A percentile compares a stretch with the other conserved stretches of the same genome.
Evolutionary conservation across 2,113 vertebrate species (phyloP).

Genomic region (Prochilodus magdalenae): DNA sequence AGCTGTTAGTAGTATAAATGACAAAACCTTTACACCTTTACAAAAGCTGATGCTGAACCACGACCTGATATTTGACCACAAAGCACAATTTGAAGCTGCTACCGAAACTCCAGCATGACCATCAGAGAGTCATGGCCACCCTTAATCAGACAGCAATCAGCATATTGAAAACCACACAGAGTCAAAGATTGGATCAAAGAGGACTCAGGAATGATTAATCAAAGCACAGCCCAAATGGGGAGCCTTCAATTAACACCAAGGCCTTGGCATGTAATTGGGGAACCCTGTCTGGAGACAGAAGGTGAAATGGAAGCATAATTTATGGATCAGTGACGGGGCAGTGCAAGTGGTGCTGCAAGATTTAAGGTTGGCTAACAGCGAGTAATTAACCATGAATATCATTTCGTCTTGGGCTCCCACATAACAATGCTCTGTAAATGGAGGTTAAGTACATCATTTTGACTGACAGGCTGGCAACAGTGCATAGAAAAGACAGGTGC

Average conservation of each 20-base stretch:
- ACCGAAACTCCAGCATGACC: background rate
- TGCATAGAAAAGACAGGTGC: background rate
- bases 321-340: slow-evolving; percentile 9
- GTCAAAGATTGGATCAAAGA: slow-evolving; percentile 22
- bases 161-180: slow-evolving; percentile 1
- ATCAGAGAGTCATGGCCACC: background rate
- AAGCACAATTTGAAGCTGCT: background rate
- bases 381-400: slow-evolving; percentile 28
- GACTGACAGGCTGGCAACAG: slow-evolving; percentile 19
- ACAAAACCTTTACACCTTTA: background rate
- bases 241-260: slow-evolving; percentile 47
- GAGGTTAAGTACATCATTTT: slow-evolving; percentile 1
- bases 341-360: background rate
- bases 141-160: slow-evolving; percentile 5
- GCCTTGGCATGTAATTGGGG: slow-evolving; percentile 36
- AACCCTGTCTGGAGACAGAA: slow-evolving; percentile 7
- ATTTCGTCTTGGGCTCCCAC: slow-evolving; percentile 1
- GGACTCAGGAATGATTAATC: slow-evolving; percentile 26
- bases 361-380: background rate
- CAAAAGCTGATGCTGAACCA: background rate
- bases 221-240: slow-evolving; percentile 24
- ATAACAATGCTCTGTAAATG: slow-evolving; percentile 5
- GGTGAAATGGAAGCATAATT: slow-evolving; percentile 39
- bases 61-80: background rate
- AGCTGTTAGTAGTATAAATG: background rate